Evolutionary conservation across 2,797 vertebrate species (phyloP).

Genomic region (Melanotaenia nigrans): DNA sequence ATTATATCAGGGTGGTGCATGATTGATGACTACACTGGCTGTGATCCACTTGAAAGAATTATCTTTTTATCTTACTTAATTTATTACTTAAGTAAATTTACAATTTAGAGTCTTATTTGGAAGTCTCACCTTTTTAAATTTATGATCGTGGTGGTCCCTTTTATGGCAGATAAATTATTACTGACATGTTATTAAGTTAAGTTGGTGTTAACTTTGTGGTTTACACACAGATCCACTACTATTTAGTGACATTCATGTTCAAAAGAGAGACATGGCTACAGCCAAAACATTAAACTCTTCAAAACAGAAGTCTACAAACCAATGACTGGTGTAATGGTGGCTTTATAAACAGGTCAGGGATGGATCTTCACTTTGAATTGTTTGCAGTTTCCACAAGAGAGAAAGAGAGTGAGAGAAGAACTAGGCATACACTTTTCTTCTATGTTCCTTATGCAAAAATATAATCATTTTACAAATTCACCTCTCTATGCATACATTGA

Average conservation of each 20-base stretch:
- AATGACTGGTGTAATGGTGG: background rate
- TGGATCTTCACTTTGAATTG: constrained; percentile 33
- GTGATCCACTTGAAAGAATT: background rate
- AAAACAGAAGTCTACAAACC: background rate
- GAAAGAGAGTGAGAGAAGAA: background rate
- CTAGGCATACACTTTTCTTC: too few relatives aligned
- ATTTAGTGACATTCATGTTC: background rate
- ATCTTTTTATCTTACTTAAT: background rate
- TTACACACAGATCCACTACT: background rate
- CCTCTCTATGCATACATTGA: background rate
- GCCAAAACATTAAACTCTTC: background rate
- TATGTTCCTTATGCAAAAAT: background rate
- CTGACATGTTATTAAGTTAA: background rate
- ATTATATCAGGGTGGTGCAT: background rate
- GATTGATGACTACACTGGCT: too few relatives aligned
- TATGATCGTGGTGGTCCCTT: background rate
- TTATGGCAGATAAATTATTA: background rate
- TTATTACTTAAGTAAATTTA: background rate
- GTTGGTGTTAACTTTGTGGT: background rate
- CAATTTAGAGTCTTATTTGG: background rate
- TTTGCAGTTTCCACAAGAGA: constrained; percentile 60
- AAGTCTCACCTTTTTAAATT: background rate
- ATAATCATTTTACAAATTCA: background rate
- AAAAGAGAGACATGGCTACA: background rate
- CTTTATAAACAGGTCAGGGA: constrained; percentile 28